Evolutionary conservation across 2,888 invertebrate genomes (phyloP), one percentile per base, ranked within the genome.

Genomic region (Didymodactylos carnosus): DNA sequence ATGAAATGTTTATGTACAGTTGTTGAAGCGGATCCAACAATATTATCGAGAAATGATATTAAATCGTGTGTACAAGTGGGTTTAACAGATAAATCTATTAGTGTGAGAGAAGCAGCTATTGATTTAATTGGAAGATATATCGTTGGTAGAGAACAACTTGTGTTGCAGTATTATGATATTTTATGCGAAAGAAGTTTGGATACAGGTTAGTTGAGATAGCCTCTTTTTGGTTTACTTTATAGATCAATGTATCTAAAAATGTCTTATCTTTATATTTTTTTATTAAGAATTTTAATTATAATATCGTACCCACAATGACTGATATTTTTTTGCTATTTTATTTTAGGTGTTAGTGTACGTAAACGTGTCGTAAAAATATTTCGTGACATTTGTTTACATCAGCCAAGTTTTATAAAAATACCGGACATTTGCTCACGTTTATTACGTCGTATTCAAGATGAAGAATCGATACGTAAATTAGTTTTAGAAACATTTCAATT

Each of bases 401-500:
- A 93, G 84, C 94, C 95, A 0, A 91, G 93, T 79, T 97, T 93
- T 83, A 88, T 90, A 0, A 94, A 95, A 85, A 93, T 95, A 79
- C 94, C 95, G 0, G 97, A 97, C 84, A 97, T 99, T 80, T 94
- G 98, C 84, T 93, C 95, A 1, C 94, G 94, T 84, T 97, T 99
- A 91, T 94, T 98, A 76, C 86, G 95, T 76, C 86, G 98, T 77
- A 94, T 98, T 41, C 95, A 95, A 81, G 98, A 99, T 82, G 98
- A 99, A 83, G 98, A 99, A 80, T 86, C 87, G 16, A 86, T 87
- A 71, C 84, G 82, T 82, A 75, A 71, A 76, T 43, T 53, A 19
- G 69, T 77, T 39, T 46, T 73, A 87, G 98, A 98, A 83, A 97
- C 97, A 73, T 97, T 98, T 84, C 92, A 94, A 85, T 91, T 91